Percentiles rank a stretch among this genome's conserved stretches.
Evolutionary conservation across 2,113 vertebrate species (phyloP).

Genomic region (Alexandromys fortis): DNA sequence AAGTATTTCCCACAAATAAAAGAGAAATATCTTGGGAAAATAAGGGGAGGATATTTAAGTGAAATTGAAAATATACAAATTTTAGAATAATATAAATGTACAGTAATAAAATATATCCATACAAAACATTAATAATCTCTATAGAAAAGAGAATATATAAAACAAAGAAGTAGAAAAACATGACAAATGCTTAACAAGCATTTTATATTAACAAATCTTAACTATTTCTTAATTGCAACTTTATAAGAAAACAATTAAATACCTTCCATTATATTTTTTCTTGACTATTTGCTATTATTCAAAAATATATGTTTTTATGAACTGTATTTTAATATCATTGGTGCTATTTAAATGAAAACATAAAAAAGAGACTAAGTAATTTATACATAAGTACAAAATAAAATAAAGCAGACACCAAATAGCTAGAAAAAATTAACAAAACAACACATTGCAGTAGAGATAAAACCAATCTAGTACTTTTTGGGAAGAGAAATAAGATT

Average conservation of each 20-base stretch:
- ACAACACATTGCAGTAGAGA: neutral
- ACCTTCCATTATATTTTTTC: neutral
- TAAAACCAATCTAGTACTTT: neutral
- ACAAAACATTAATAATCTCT: neutral
- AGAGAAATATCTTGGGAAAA: neutral
- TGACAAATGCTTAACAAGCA: neutral
- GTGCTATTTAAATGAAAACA: neutral
- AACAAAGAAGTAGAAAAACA: neutral
- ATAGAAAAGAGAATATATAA: neutral
- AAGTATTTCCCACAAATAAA: neutral
- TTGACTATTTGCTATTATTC: neutral
- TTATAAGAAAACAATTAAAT: conserved; percentile 6
- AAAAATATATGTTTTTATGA: neutral
- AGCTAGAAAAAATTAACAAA: neutral
- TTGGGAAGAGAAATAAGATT: neutral
- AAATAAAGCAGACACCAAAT: neutral
- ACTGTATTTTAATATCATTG: neutral
- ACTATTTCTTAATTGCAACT: neutral
- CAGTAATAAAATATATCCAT: neutral
- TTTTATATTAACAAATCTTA: neutral
- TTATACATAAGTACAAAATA: neutral
- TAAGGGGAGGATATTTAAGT: neutral
- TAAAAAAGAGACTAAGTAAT: neutral
- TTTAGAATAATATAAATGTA: neutral
- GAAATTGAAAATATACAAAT: neutral